Evolutionary conservation across 2,888 invertebrate genomes (phyloP).

Genomic region (Nematopogon swammerdamellus): DNA sequence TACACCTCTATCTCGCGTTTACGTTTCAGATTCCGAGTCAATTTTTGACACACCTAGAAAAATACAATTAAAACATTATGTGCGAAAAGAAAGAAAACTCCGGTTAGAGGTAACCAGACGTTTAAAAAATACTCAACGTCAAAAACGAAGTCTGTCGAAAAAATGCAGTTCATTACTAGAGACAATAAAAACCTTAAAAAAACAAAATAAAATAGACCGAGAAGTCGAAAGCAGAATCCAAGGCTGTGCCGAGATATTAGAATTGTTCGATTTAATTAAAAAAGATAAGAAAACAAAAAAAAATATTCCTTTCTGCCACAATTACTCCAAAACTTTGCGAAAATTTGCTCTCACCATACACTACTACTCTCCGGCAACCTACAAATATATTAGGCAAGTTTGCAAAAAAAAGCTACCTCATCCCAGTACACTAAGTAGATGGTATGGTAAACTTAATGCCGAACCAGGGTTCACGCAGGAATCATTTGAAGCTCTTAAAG

Average conservation of each 20-base stretch:
- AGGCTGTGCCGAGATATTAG: not conserved
- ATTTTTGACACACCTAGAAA: not conserved
- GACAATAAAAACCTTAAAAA: not conserved
- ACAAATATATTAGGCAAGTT: constrained; percentile 13
- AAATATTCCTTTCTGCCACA: too few relatives aligned
- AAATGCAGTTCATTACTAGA: too few relatives aligned
- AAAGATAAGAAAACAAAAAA: too few relatives aligned
- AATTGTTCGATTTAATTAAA: not conserved
- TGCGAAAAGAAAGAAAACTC: not conserved
- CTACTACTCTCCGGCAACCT: constrained; percentile 15
- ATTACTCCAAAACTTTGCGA: constrained; percentile 1
- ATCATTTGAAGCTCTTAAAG: constrained; percentile 9
- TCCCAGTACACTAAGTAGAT: constrained; percentile 13
- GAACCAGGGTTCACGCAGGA: constrained; percentile 14
- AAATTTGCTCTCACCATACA: constrained; percentile 14
- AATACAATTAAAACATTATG: not conserved
- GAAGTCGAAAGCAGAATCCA: not conserved
- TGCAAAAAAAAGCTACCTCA: constrained; percentile 14
- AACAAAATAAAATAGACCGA: not conserved
- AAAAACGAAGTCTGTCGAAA: too few relatives aligned
- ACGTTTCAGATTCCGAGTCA: not conserved
- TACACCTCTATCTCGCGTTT: too few relatives aligned
- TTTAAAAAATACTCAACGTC: too few relatives aligned
- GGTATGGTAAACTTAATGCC: constrained; percentile 14
- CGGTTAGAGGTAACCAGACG: too few relatives aligned